Evolutionary conservation across 2,113 vertebrate species (phyloP), one percentile per base, ranked within the genome.

Genomic region (Chiloscyllium plagiosum): DNA sequence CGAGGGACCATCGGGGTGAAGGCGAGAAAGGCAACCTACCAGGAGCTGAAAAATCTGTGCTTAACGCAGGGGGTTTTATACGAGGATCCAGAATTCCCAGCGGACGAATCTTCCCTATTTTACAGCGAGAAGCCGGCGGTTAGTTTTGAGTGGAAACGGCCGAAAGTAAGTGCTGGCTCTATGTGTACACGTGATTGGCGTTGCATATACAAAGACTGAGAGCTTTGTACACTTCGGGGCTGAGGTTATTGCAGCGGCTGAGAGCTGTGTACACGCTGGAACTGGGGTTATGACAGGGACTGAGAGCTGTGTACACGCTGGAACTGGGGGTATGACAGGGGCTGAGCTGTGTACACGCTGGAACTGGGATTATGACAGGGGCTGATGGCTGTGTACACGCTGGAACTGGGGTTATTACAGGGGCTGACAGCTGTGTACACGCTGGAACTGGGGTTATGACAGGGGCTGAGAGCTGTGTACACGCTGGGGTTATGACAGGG

Each of bases 141-240:
- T 61, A 96, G 98, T 56, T 98, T 99, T 65, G 90, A 98, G 95
- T 99, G 99, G 99, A 99, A 98, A 97, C 97, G 99, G 89, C 99
- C 99, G 0, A 96, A 96, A 98, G 99, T 99, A 97, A 96, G 98
- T 98, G 96, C 10, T 10, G 29, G 0, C 0, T 47, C 22, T 19
- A 2, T 42, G 37, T 42, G 37, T 24, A 3, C 65, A n/a, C 12
- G 89, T 56, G 83, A 15, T 50, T 42, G 19, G 42, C 0, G 42
- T 50, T 37, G 78, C 3, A 2, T 1, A 10, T 8, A 17, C 68
- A 10, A 26, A 4, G 70, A 33, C 29, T 76, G 72, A 29, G 26
- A 13, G 26, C 72, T 76, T 8, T 26, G 26, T 72, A 29, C 70
- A 70, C 42, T 47, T 24, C 19, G 20, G 2, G 20, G 0, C 68